These are phyloP conservation scores for Channa maculata DNA, from an alignment of 2,113 vertebrate genomes.

Conservation along the genomic window DNA sequence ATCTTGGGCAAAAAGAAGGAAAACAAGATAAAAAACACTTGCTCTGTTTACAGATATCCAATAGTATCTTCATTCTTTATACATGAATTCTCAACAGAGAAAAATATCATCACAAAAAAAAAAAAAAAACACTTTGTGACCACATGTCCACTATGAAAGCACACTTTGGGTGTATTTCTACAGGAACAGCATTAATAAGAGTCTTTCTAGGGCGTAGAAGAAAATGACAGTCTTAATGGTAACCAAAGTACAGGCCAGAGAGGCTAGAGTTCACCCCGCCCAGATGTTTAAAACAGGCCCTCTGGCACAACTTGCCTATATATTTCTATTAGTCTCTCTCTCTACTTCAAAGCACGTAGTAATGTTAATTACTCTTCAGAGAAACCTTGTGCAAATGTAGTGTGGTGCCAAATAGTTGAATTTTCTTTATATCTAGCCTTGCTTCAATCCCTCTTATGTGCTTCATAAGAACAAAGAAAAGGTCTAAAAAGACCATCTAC, in stretches of 20 bases:
- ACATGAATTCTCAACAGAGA: too few species aligned
- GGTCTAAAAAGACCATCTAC: too few species aligned
- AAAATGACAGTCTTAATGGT: slow-evolving; percentile 36
- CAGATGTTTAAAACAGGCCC: slow-evolving; percentile 49
- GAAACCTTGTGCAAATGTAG: background rate
- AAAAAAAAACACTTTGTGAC: too few species aligned
- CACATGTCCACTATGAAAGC: background rate
- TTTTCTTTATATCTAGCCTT: too few species aligned
- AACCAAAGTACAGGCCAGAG: slow-evolving; percentile 26
- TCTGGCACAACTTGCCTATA: slow-evolving; percentile 17
- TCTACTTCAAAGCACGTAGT: background rate
- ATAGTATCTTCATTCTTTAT: too few species aligned
- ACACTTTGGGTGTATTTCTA: slow-evolving; percentile 15
- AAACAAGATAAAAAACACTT: too few species aligned
- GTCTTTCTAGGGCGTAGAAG: slow-evolving; percentile 9
- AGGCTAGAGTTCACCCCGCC: slow-evolving; percentile 53
- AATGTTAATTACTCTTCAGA: slow-evolving; percentile 19
- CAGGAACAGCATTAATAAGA: slow-evolving; percentile 13
- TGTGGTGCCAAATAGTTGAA: too few species aligned
- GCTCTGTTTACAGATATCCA: too few species aligned
- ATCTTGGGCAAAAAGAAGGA: too few species aligned
- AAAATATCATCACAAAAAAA: too few species aligned
- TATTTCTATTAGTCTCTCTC: slow-evolving; percentile 10
- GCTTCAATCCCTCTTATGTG: too few species aligned
- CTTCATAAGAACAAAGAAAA: too few species aligned